Evolutionary conservation across 92 coral and sea anemone species (phyloP), one percentile per base, ranked within the genome.

Genomic region (Phenganax stokvisi): DNA sequence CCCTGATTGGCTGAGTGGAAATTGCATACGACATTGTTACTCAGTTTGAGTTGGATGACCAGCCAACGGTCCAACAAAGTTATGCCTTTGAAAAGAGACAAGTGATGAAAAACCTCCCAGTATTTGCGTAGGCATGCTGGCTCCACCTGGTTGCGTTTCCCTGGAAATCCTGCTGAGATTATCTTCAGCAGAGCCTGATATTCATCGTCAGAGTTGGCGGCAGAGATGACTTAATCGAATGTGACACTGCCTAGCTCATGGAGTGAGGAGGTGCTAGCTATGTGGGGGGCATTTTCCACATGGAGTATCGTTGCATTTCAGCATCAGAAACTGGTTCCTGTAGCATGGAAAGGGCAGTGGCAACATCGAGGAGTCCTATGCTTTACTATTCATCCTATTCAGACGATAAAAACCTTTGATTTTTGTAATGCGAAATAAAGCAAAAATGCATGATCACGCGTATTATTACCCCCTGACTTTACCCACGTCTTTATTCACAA

Each of bases 1-100:
- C 78, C 78, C 28, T 74, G 78, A 59, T 74, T 74, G 2, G 78
- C 78, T 74, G 78, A 74, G 61, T 74, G 78, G 13, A 74, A 10
- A 25, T 74, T 74, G 78, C 78, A 2, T 15, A 74, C 44, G 31
- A 74, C 60, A 74, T 6, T 31, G 20, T 74, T 51, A 4, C 78
- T 74, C 17, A 74, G 61, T 54, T 51, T 25, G 27, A 51, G 9
- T 7, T 8, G 68, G 25, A 74, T 74, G 4, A 74, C 59, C 78
- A 74, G 78, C 27, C 78, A 59, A 11, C 28, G 59, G 28, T 74
- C 78, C 28, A 74, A 74, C 61, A 74, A 54, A 30, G 78, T 61
- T 9, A 74, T 31, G 15, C 57, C 58, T 31, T 74, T 13, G 56
- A 74, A 51, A 15, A 51, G 2, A 2, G 53, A 51, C 0, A 74